Percentiles rank a stretch among this genome's conserved stretches.
Evolutionary conservation across 1,140 invertebrate genomes (phyloP).

Genomic region (Drosophila nasuta): DNA sequence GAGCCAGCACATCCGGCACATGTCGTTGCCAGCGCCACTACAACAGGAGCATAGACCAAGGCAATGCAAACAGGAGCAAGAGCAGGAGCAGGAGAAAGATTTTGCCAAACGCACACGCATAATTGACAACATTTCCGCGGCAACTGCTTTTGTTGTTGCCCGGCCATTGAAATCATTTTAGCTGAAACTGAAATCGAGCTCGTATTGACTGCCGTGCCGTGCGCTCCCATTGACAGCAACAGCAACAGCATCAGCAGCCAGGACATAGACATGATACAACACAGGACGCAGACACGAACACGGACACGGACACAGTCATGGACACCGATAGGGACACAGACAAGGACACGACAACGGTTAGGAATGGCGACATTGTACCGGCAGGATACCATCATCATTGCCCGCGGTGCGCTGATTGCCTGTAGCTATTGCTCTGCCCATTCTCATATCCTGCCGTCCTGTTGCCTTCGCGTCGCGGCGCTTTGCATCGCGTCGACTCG

Average conservation of each 20-base stretch:
- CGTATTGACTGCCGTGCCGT: constrained; percentile 18
- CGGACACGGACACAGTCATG: background rate
- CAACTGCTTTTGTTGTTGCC: constrained; percentile 49
- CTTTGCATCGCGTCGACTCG: constrained; percentile 7
- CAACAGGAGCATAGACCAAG: background rate
- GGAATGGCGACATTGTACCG: constrained; percentile 18
- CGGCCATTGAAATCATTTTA: constrained; percentile 51
- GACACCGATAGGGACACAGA: background rate
- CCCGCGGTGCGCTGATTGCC: constrained; percentile 40
- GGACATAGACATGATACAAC: constrained; percentile 9
- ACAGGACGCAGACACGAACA: background rate
- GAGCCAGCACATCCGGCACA: constrained; percentile 39
- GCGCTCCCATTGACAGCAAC: constrained; percentile 25
- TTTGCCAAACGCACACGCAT: constrained; percentile 49
- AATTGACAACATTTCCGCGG: constrained; percentile 70
- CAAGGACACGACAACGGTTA: background rate
- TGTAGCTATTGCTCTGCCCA: constrained; percentile 27
- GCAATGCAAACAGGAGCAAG: background rate
- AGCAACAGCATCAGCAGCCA: background rate
- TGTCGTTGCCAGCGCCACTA: constrained; percentile 6
- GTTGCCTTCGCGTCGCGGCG: background rate
- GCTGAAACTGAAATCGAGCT: constrained; percentile 52
- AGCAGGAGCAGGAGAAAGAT: constrained; percentile 4
- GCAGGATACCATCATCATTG: constrained; percentile 31
- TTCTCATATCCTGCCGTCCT: constrained; percentile 19